Conservation (phyloP, 2,113 vertebrate genomes). For the Podiceps cristatus region DNA sequence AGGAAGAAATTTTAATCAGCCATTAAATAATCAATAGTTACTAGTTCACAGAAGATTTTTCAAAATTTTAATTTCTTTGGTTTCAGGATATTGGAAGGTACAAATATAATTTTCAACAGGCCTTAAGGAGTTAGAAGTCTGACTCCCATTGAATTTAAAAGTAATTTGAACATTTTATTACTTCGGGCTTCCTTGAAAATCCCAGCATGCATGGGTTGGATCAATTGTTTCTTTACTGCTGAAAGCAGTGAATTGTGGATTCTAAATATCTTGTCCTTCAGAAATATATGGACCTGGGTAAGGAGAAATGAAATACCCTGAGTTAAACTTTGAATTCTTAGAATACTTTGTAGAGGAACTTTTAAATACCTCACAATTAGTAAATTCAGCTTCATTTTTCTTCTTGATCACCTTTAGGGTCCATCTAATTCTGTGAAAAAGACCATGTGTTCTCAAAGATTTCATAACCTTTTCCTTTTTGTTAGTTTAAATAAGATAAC, state of each 20-base stretch:
- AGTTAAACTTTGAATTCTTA: neutral
- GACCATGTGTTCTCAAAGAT: neutral
- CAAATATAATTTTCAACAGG: neutral
- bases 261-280: neutral
- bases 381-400: neutral
- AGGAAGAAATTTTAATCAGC: conserved; percentile 10
- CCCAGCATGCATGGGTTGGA: neutral
- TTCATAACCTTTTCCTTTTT: neutral
- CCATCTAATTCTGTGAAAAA: neutral
- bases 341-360: neutral
- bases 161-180: neutral
- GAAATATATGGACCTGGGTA: neutral
- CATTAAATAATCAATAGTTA: conserved; percentile 30
- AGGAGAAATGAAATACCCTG: neutral
- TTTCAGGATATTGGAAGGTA: neutral
- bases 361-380: neutral
- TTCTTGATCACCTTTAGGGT: neutral
- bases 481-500: neutral
- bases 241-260: neutral
- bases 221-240: neutral
- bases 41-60: neutral
- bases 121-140: neutral
- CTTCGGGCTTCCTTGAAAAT: neutral
- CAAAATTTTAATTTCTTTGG: conserved; percentile 10
- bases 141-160: neutral